Evolutionary conservation across 2,888 invertebrate species (phyloP), one percentile per base, ranked within the genome.

Genomic region (Athripsodes cinereus): DNA sequence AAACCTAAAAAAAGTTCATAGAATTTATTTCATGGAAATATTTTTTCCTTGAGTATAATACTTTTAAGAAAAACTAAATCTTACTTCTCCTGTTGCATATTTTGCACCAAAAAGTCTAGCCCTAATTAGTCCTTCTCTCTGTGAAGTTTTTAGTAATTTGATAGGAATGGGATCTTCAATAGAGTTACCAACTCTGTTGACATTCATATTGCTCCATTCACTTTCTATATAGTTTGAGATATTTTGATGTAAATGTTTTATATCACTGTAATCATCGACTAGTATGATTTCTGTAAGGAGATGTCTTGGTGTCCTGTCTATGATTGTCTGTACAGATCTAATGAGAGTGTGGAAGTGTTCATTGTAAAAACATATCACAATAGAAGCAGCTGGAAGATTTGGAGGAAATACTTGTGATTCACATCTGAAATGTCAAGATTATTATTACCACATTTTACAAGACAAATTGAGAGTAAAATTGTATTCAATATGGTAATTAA

Each of bases 351-450:
- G 85, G 66, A 85, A 87, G 66, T 96, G 95, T 74, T 98, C 98
- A 73, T 98, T 97, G 74, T 89, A 96, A 72, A 96, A 98, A 70
- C 97, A 97, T 69, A 98, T 91, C 5, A 98, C 81, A 34, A 98
- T 78, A 46, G 92, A 92, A 1, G 91, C 88, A 61, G 81, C 82
- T 1, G 93, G 93, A 59, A 96, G 76, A 66, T 80, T 74, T 0
- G 69, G 59, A 0, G 81, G 70, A 71, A 87, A 92, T 22, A 73
- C 77, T 69, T 85, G 75, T 13, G 72, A 71, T 59, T 81, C 78
- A 69, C 94, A 95, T 67, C 90, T 90, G 31, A n/a, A n/a, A n/a
- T n/a, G n/a, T n/a, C n/a, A n/a, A n/a, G n/a, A n/a, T n/a, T 20
- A 40, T 40, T 18, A 55, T 8, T 8, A 44, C 16, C 3, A 26